Base-by-base conservation (phyloP, 1,140 invertebrate genomes). In the Coptotermes formosanus region DNA sequence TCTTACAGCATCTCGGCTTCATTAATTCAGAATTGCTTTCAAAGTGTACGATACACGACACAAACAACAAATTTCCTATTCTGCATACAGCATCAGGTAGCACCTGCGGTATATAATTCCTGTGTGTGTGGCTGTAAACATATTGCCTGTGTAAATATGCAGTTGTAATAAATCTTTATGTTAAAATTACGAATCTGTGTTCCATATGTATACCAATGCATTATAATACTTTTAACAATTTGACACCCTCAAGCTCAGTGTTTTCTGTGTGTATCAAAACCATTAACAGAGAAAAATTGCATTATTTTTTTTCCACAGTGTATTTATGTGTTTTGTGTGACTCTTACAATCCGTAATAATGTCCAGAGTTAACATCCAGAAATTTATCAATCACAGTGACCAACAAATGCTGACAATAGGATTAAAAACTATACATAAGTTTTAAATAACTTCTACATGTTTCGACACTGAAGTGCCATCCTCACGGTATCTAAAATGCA, bases 21-120 rank as follows among this genome's bases (percentile, higher is more conserved):
- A 75, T 75, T 75, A 75, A 75, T 75, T 75, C 64, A 75, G n/a
- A 75, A 75, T 75, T 30, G 64, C 64, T 25, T 75, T 75, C 64
- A 75, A 75, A 25, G 6, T n/a, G 64, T 75, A 75, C 14, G n/a
- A 25, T 25, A 25, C 25, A 75, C 25, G 25, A 30, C 64, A 75
- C 30, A n/a, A n/a, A n/a, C n/a, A 75, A 75, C 64, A 16, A 16
- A 19, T 55, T 16, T 21, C 52, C 52, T 21, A 19, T 19, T 75
- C 6, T 75, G n/a, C 11, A 75, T 75, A n/a, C 64, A 30, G 64
- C 8, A 64, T 9, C n/a, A 75, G 25, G n/a, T 30, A 38, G 38
- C 38, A 38, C 38, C 38, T 38, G 9, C 14, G 14, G 3, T n/a
- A 0, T 30, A 75, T 30, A 75, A 75, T 16, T 25, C n/a, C 3